These are phyloP conservation scores for Zaprionus ornatus DNA, from an alignment of 1,140 invertebrate species.

Conservation along the genomic window DNA sequence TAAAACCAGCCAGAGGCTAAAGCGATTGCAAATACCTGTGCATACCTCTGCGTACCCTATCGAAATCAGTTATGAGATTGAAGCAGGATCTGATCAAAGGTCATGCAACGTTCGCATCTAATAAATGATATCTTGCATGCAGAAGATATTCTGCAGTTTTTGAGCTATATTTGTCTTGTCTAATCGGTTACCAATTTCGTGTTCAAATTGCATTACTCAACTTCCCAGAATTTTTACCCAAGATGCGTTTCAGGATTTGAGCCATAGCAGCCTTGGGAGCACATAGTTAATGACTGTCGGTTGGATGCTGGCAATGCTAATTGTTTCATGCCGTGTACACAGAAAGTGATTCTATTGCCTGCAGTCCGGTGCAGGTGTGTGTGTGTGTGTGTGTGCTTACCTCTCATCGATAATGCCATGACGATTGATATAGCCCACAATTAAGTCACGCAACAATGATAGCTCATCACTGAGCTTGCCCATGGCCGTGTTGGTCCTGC, in stretches of 20 bases:
- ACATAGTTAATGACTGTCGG: conserved; percentile 3
- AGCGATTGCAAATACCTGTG: neutral
- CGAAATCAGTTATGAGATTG: neutral
- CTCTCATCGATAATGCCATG: conserved; percentile 86
- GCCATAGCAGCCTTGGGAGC: neutral
- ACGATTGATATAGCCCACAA: conserved; percentile 89
- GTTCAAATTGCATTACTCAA: conserved; percentile 2
- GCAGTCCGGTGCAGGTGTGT: neutral
- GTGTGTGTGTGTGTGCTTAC: conserved; percentile 66
- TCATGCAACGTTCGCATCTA: neutral
- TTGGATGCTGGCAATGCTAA: conserved; percentile 7
- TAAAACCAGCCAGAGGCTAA: neutral
- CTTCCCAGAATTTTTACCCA: neutral
- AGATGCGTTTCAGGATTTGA: conserved; percentile 1
- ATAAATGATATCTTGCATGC: neutral
- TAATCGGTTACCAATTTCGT: neutral
- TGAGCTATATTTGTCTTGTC: neutral
- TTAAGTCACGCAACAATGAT: conserved; percentile 86
- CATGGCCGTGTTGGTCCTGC: conserved; percentile 85
- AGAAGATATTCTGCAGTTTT: neutral
- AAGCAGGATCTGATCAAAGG: neutral
- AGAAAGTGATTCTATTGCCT: neutral
- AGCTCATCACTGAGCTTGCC: conserved; percentile 86
- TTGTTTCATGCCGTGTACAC: conserved; percentile 9
- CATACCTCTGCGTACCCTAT: neutral